These are phyloP conservation scores for Coenobita brevimanus DNA, from an alignment of 1,140 invertebrate species.

Conservation along the genomic window DNA sequence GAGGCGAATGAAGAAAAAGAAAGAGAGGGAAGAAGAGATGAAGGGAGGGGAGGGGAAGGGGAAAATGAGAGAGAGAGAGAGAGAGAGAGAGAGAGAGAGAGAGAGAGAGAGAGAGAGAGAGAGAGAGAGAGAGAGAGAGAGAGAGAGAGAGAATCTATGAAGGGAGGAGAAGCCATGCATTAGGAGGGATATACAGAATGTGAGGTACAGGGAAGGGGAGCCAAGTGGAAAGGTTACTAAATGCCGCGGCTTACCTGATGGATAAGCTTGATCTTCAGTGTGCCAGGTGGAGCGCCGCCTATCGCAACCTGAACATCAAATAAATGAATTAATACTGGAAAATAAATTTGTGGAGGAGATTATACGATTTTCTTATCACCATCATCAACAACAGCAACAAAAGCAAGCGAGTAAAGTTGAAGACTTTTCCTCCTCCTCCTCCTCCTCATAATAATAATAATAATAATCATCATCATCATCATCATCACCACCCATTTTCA, in stretches of 20 bases:
- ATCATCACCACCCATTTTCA: too few relatives aligned
- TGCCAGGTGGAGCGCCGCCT: conserved; percentile 53
- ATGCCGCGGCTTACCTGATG: conserved; percentile 37
- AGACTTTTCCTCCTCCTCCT: too few relatives aligned
- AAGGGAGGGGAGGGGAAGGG: background rate
- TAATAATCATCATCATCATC: too few relatives aligned
- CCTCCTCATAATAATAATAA: too few relatives aligned
- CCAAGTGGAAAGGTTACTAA: background rate
- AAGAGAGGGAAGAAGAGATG: conserved; percentile 27
- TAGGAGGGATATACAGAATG: background rate
- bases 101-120: conserved; percentile 23
- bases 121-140: conserved; percentile 13
- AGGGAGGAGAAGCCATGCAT: too few relatives aligned
- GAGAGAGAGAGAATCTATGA: background rate
- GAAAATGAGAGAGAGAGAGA: background rate
- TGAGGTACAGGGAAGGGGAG: background rate
- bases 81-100: conserved; percentile 9
- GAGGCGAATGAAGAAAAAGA: background rate
- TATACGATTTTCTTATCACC: too few relatives aligned
- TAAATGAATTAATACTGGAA: too few relatives aligned
- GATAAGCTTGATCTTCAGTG: conserved; percentile 49
- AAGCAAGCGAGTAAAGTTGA: too few relatives aligned
- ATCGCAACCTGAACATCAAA: conserved; percentile 45
- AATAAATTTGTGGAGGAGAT: too few relatives aligned
- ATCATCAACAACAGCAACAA: too few relatives aligned